A percentile compares a stretch with the other conserved stretches of the same genome.
These are phyloP conservation scores for Pyrgus malvae DNA, from an alignment of 2,888 invertebrate species.

Conservation along the genomic window DNA sequence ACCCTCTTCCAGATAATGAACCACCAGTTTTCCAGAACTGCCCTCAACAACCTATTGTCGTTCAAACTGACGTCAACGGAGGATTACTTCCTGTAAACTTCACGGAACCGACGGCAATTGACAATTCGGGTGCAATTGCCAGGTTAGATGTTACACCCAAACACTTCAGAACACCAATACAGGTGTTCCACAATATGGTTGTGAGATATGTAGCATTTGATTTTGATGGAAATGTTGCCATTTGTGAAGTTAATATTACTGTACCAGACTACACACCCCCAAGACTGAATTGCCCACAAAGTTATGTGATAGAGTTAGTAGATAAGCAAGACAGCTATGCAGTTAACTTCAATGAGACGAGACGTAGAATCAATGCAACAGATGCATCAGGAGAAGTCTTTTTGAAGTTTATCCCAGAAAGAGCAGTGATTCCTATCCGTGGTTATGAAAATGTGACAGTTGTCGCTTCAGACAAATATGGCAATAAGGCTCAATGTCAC, in stretches of 20 bases:
- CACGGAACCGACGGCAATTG: slow-evolving; percentile 96
- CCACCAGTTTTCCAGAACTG: slow-evolving; percentile 98
- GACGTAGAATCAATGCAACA: slow-evolving; percentile 90
- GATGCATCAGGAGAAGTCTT: slow-evolving; percentile 94
- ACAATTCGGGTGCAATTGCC: slow-evolving; percentile 97
- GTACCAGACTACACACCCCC: slow-evolving; percentile 97
- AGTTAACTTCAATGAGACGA: slow-evolving; percentile 95
- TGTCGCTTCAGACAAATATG: slow-evolving; percentile 91
- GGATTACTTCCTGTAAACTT: slow-evolving; percentile 96
- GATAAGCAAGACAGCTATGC: slow-evolving; percentile 94
- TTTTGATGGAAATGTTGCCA: slow-evolving; percentile 98
- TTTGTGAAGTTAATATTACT: slow-evolving; percentile 97
- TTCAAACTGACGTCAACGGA: slow-evolving; percentile 93
- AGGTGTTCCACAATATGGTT: slow-evolving; percentile 94
- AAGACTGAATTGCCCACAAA: slow-evolving; percentile 94
- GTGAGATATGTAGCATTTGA: slow-evolving; percentile 98
- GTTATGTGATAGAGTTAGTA: slow-evolving; percentile 95
- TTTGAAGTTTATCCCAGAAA: slow-evolving; percentile 91
- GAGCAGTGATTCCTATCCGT: slow-evolving; percentile 91
- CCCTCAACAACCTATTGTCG: slow-evolving; percentile 94
- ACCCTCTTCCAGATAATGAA: slow-evolving; percentile 92
- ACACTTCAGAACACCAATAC: slow-evolving; percentile 93
- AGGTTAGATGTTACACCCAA: slow-evolving; percentile 95
- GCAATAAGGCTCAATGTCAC: slow-evolving; percentile 94
- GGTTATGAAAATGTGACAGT: slow-evolving; percentile 96